Percentiles rank a stretch among this genome's conserved stretches.
phyloP scores from a whole-genome alignment of 2,888 invertebrate genomes.

The Halictus ligatus region DNA sequence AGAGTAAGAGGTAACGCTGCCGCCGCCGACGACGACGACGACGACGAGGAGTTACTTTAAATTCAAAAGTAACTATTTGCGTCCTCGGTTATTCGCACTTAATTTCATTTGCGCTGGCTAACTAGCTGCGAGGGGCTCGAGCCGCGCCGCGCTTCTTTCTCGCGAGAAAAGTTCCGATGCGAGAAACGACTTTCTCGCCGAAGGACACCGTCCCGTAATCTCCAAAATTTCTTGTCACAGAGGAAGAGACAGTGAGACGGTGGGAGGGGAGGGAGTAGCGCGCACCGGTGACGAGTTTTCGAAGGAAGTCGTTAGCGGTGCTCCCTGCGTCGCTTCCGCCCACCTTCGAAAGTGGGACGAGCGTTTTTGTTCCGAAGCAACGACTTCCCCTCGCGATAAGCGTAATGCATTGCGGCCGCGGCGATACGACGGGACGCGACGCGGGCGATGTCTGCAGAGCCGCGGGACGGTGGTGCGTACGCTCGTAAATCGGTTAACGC shows the following conservation, averaged over 20 bases:
- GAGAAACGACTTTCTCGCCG: background rate
- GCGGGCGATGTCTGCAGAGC: background rate
- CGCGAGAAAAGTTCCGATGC: background rate
- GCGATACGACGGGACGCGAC: background rate
- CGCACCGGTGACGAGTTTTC: conserved; percentile 11
- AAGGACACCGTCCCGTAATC: background rate
- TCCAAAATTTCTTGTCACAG: conserved; percentile 5
- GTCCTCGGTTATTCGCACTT: conserved; percentile 28
- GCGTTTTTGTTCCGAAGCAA: conserved; percentile 28
- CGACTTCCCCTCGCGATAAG: conserved; percentile 26
- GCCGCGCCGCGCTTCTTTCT: background rate
- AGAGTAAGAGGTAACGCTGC: background rate
- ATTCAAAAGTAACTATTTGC: conserved; percentile 56
- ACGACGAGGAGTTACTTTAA: conserved; percentile 43
- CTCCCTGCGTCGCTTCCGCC: conserved; percentile 12
- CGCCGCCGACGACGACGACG: background rate
- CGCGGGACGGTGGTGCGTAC: background rate
- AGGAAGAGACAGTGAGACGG: background rate
- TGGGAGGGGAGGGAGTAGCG: background rate
- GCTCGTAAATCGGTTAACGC: conserved; percentile 22
- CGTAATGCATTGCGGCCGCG: conserved; percentile 8
- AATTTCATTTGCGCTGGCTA: conserved; percentile 42
- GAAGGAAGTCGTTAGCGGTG: conserved; percentile 36
- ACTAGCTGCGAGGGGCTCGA: background rate
- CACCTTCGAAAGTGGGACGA: conserved; percentile 26